phyloP scores from a whole-genome alignment of 2,888 invertebrate genomes.

The Temnothorax ravouxi region DNA sequence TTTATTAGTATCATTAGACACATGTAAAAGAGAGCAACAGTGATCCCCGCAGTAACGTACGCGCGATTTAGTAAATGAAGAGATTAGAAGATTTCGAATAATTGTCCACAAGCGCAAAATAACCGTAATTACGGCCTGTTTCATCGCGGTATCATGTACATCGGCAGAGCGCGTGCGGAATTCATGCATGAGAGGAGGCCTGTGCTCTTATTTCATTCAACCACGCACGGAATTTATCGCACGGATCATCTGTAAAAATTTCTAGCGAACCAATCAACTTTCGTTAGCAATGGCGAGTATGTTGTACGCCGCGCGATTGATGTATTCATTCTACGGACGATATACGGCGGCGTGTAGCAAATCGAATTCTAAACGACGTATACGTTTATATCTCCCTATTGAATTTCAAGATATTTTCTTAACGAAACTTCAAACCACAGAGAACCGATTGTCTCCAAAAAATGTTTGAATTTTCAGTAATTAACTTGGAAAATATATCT shows the following conservation, averaged over 20 bases:
- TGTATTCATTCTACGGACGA: not conserved
- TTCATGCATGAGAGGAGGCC: conserved; percentile 68
- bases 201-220: conserved; percentile 68
- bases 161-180: conserved; percentile 65
- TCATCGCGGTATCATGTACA: conserved; percentile 42
- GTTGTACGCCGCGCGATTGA: not conserved
- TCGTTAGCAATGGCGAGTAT: not conserved
- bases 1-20: not conserved
- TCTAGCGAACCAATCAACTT: conserved; percentile 12
- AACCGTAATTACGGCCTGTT: conserved; percentile 43
- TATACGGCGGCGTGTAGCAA: not conserved
- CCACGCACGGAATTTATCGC: conserved; percentile 60
- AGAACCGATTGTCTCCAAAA: not conserved
- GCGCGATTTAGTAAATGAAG: conserved; percentile 15
- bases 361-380: not conserved
- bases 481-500: not conserved
- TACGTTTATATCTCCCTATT: not conserved
- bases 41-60: not conserved
- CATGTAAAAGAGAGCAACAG: not conserved
- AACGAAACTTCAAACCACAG: not conserved
- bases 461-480: not conserved
- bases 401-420: conserved; percentile 5
- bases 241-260: conserved; percentile 38
- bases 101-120: conserved; percentile 54
- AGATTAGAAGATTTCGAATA: conserved; percentile 21